Evolutionary conservation across 2,113 vertebrate genomes (phyloP), one percentile per base, ranked within the genome.

Genomic region (Rallus limicola): DNA sequence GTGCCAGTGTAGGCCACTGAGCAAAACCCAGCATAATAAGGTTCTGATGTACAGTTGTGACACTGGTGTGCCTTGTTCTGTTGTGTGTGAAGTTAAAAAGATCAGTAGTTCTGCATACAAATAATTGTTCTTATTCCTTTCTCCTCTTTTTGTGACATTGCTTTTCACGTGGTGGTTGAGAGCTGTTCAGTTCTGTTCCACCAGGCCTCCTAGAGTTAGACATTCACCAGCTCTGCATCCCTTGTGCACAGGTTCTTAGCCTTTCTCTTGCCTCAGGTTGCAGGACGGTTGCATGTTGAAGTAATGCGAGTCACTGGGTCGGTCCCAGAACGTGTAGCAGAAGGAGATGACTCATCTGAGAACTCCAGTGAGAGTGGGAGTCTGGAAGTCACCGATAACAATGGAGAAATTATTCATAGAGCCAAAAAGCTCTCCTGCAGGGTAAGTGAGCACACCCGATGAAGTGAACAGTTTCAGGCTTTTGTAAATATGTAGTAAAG

Each of bases 291-390:
- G 93, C 99, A 99, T 0, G 97, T 99, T 77, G 99, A 99, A 97
- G 98, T 99, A 64, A 99, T 98, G 99, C 97, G 99, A 4, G 97
- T 99, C 40, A 99, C 98, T 6, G 99, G 99, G 15, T 94, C 97
- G 7, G 97, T 99, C 31, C 99, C 99, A 0, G 99, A 99, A 95
- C 98, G 98, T 5, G 84, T 98, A 36, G 98, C 71, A 7, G 99
- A 99, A 18, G 98, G 98, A 68, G 99, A 99, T 5, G 99, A 99
- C 97, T 99, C 99, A 1, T 99, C 99, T 0, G 99, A 99, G 98
- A 99, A 99, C 97, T 99, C 99, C 72, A 99, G 99, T 34, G 99
- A 99, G 93, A 99, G 99, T 34, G 98, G 99, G 91, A 99, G 98
- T 83, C 98, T 99, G 14, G 99, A 99, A 92, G 98, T 99, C 38